Conservation (phyloP, 92 coral and sea anemone species). For the Phenganax stokvisi region DNA sequence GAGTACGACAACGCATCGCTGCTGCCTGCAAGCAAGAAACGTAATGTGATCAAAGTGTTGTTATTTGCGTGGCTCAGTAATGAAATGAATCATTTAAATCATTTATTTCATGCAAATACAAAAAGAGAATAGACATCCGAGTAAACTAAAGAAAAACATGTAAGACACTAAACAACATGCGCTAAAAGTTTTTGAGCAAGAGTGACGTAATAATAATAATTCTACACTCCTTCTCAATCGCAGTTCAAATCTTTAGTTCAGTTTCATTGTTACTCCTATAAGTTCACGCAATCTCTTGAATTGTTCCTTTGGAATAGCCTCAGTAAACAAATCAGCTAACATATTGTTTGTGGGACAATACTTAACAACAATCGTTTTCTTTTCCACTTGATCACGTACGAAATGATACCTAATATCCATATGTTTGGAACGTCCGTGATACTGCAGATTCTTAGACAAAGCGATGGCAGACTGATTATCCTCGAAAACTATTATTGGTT, state of each 20-base stretch:
- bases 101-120: no score
- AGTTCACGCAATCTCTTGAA: constrained; percentile 9
- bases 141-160: no score
- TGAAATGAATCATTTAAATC: no score
- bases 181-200: background rate
- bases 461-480: constrained; percentile 51
- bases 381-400: constrained; percentile 25
- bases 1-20: no score
- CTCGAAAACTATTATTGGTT: constrained; percentile 20
- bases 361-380: constrained; percentile 19
- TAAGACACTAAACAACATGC: no score
- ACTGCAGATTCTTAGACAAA: constrained; percentile 48
- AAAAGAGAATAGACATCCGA: no score
- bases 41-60: no score
- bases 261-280: background rate
- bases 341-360: constrained; percentile 32
- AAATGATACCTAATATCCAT: background rate
- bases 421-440: background rate
- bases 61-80: no score
- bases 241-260: background rate
- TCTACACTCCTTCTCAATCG: constrained; percentile 6
- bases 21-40: no score
- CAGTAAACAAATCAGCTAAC: constrained; percentile 33
- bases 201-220: background rate
- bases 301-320: constrained; percentile 28